phyloP scores from a whole-genome alignment of 2,797 vertebrate genomes.

The Neosalanx taihuensis region DNA sequence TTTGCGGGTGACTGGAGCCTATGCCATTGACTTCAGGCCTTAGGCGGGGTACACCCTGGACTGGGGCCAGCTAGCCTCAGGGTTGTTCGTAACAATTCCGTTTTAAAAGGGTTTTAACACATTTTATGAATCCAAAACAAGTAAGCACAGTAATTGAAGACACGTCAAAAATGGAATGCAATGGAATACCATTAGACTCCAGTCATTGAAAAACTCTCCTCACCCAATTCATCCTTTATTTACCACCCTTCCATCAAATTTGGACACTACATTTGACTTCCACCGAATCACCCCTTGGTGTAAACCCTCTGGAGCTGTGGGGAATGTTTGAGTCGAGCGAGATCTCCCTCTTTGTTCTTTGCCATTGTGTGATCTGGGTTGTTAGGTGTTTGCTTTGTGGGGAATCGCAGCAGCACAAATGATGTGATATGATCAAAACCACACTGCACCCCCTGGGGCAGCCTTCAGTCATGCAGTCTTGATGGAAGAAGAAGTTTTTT shows the following conservation, averaged over 20 bases:
- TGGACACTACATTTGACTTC: not conserved
- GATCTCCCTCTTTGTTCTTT: slow-evolving; percentile 5
- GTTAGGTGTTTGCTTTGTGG: slow-evolving; percentile 16
- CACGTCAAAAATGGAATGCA: not conserved
- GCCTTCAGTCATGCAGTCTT: not conserved
- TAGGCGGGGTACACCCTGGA: no score
- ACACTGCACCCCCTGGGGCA: not conserved
- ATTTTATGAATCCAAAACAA: not conserved
- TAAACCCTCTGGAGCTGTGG: not conserved
- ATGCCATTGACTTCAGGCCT: no score
- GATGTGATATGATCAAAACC: slow-evolving; percentile 17
- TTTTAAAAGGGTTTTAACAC: no score
- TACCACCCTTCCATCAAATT: not conserved
- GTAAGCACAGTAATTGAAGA: not conserved
- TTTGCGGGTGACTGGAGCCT: no score
- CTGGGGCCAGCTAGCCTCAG: no score
- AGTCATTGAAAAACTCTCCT: not conserved
- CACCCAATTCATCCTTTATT: slow-evolving; percentile 1
- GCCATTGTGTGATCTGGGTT: slow-evolving; percentile 3
- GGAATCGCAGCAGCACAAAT: slow-evolving; percentile 11
- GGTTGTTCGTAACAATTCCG: no score
- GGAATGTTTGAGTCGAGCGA: not conserved
- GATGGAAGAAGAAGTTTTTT: not conserved
- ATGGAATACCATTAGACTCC: not conserved
- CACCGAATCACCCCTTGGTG: not conserved